These are phyloP conservation scores for Gymnocephalus cernua DNA, from an alignment of 2,113 vertebrate species.

Conservation along the genomic window DNA sequence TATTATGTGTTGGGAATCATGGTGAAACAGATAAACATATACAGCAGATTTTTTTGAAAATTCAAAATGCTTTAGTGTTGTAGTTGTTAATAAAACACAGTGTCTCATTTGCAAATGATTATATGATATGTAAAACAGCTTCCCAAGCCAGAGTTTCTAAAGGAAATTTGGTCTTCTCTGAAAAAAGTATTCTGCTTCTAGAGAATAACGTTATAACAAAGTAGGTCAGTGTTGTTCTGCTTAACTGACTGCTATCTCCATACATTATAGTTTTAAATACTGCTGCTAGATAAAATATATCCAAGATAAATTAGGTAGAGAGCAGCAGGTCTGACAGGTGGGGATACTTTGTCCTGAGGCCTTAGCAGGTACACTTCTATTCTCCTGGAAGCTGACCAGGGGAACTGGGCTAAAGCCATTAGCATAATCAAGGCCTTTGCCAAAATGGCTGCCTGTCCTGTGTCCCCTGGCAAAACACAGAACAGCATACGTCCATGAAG, in stretches of 20 bases:
- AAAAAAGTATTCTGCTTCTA: too few relatives aligned
- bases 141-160: too few relatives aligned
- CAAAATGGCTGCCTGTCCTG: slow-evolving; percentile 30
- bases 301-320: slow-evolving; percentile 28
- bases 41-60: too few relatives aligned
- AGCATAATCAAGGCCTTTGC: slow-evolving; percentile 34
- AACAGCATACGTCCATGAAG: slow-evolving; percentile 22
- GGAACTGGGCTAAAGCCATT: slow-evolving; percentile 47
- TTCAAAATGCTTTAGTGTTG: too few relatives aligned
- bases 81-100: too few relatives aligned
- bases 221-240: too few relatives aligned
- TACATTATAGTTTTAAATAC: slow-evolving; percentile 9
- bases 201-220: too few relatives aligned
- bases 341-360: slow-evolving; percentile 25
- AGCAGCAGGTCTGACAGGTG: slow-evolving; percentile 29
- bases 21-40: too few relatives aligned
- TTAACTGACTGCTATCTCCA: slow-evolving; percentile 1
- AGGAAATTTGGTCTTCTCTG: too few relatives aligned
- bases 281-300: slow-evolving; percentile 1
- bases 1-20: too few relatives aligned
- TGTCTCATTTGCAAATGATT: too few relatives aligned
- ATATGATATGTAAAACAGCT: too few relatives aligned
- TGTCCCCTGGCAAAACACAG: slow-evolving; percentile 32
- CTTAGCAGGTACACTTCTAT: slow-evolving; percentile 21
- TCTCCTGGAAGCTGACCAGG: slow-evolving; percentile 43